These are phyloP conservation scores for Rhysida immarginata DNA, from an alignment of 1,140 invertebrate genomes.

Conservation along the genomic window DNA sequence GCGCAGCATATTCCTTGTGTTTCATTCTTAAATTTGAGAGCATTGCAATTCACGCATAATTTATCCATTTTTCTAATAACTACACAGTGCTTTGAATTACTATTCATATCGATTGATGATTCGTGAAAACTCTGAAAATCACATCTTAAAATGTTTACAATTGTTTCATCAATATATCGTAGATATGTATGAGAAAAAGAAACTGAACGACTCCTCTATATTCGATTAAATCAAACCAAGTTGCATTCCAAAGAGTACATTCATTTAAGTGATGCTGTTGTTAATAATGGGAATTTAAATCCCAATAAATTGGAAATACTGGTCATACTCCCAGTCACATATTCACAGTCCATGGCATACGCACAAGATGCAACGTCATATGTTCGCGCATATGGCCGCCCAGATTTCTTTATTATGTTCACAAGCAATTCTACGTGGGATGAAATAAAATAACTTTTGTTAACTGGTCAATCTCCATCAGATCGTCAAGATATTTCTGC, in stretches of 20 bases:
- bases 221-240: constrained; percentile 17
- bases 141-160: too few relatives aligned
- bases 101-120: too few relatives aligned
- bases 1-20: too few relatives aligned
- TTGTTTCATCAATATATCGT: too few relatives aligned
- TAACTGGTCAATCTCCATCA: constrained; percentile 20
- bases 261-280: constrained; percentile 13
- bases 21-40: too few relatives aligned
- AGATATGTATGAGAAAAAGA: constrained; percentile 1
- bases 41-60: too few relatives aligned
- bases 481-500: constrained; percentile 23
- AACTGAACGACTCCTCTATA: constrained; percentile 14
- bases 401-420: constrained; percentile 35
- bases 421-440: constrained; percentile 33
- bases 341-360: constrained; percentile 21
- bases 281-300: constrained; percentile 11
- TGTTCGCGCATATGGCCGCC: constrained; percentile 31
- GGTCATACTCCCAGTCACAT: constrained; percentile 29
- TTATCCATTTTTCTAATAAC: too few relatives aligned
- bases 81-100: too few relatives aligned
- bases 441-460: constrained; percentile 26
- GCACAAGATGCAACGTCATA: constrained; percentile 36
- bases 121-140: too few relatives aligned
- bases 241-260: constrained; percentile 12
- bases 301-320: constrained; percentile 20